Evolutionary conservation across 2,888 invertebrate genomes (phyloP).

Genomic region (Rhodophaea formosa): DNA sequence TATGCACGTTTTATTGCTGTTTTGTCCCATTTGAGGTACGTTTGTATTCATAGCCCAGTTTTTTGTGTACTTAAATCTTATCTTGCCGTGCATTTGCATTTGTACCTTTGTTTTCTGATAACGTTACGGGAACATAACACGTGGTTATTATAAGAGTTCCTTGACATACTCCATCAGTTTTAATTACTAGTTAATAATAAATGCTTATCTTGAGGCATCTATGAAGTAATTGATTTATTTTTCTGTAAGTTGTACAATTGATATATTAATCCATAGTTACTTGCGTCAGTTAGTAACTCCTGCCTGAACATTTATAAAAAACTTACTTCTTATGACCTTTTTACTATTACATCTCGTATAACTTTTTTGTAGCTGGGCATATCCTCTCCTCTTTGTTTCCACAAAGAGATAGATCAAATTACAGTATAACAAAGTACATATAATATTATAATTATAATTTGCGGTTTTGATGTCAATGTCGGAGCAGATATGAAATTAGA

Average conservation of each 20-base stretch:
- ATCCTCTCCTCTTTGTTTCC: no score
- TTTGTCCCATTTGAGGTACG: slow-evolving; percentile 39
- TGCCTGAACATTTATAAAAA: no score
- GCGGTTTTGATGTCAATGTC: slow-evolving; percentile 9
- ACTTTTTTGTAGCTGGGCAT: no score
- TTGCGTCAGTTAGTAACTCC: no score
- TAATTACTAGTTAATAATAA: background rate
- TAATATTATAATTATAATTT: background rate
- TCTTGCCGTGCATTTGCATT: slow-evolving; percentile 9
- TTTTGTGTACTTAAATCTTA: slow-evolving; percentile 16
- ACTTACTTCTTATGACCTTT: no score
- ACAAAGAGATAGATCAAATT: no score
- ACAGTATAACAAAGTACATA: no score
- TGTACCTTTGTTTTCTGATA: slow-evolving; percentile 8
- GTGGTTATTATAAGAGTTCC: background rate
- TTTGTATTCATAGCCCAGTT: slow-evolving; percentile 22
- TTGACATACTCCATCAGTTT: background rate
- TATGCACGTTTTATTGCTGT: slow-evolving; percentile 32
- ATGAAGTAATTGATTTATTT: background rate
- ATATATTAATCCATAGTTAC: no score
- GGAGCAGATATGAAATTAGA: slow-evolving; percentile 9
- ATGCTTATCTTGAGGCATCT: background rate
- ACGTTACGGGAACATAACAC: background rate
- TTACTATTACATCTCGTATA: no score
- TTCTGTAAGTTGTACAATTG: background rate